Evolutionary conservation across 2,888 invertebrate species (phyloP).

Genomic region (Uropetala carovei): DNA sequence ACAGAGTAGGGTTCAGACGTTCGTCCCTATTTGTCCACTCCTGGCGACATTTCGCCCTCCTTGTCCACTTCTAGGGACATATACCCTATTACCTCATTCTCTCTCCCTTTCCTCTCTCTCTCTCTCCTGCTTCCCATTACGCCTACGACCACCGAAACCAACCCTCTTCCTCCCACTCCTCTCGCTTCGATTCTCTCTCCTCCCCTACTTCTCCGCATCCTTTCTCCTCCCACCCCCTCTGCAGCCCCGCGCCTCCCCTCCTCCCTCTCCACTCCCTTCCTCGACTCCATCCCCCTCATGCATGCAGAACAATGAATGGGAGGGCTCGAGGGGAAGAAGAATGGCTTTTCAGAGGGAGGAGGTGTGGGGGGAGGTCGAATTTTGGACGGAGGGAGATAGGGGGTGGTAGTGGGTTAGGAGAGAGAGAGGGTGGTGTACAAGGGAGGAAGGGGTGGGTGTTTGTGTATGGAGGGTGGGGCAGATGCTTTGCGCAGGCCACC

Average conservation of each 20-base stretch:
- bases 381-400: neutral
- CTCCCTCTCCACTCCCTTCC: neutral
- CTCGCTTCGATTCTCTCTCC: neutral
- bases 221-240: neutral
- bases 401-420: neutral
- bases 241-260: neutral
- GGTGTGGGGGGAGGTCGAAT: neutral
- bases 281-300: neutral
- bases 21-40: neutral
- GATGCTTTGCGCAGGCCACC: conserved; percentile 52
- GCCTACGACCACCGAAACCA: too few species aligned
- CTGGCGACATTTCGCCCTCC: conserved; percentile 13
- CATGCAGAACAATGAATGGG: conserved; percentile 64
- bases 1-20: neutral
- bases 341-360: conserved; percentile 53
- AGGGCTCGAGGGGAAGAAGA: conserved; percentile 59
- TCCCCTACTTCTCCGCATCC: neutral
- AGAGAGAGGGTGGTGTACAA: neutral
- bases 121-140: neutral
- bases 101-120: neutral
- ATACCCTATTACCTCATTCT: conserved; percentile 49
- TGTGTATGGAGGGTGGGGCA: neutral
- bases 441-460: neutral
- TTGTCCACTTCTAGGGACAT: conserved; percentile 36
- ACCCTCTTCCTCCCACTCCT: neutral